Conservation (phyloP, 2,888 invertebrate species). For the Bruchidius siliquastri region DNA sequence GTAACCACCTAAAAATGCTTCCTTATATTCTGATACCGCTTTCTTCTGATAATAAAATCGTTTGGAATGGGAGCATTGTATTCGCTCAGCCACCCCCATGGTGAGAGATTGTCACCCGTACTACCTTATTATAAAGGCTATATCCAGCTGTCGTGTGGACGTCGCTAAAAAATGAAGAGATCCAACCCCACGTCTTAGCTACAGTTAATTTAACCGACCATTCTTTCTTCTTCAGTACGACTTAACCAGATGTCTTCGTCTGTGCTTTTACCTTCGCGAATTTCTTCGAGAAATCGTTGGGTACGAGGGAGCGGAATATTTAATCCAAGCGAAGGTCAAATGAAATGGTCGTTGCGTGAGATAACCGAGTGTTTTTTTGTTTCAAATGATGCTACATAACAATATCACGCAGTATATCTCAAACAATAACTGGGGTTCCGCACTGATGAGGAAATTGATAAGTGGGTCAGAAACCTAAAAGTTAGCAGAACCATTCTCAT, state of each 20-base stretch:
- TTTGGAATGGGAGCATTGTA: conserved; percentile 43
- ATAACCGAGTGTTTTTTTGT: no score
- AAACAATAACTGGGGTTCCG: no score
- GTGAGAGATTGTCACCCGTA: conserved; percentile 39
- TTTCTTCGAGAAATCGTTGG: neutral
- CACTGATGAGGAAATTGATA: no score
- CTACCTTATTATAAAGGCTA: neutral
- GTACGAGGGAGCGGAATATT: neutral
- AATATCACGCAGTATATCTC: no score
- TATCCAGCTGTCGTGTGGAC: conserved; percentile 43
- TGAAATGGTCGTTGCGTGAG: neutral
- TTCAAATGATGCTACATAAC: no score
- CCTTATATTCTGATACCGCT: neutral
- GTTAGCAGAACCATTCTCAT: no score
- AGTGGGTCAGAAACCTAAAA: no score
- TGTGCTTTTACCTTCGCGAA: neutral
- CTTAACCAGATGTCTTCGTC: conserved; percentile 2
- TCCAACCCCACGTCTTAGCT: conserved; percentile 49
- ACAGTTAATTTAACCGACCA: conserved; percentile 46
- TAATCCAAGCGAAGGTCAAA: neutral
- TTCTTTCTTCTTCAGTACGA: neutral
- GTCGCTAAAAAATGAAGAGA: conserved; percentile 46
- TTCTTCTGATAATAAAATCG: conserved; percentile 42
- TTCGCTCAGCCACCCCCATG: conserved; percentile 49
- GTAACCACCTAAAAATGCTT: neutral